Base-by-base conservation (phyloP, 2,888 invertebrate genomes). In the Leptopilina drosophilae region DNA sequence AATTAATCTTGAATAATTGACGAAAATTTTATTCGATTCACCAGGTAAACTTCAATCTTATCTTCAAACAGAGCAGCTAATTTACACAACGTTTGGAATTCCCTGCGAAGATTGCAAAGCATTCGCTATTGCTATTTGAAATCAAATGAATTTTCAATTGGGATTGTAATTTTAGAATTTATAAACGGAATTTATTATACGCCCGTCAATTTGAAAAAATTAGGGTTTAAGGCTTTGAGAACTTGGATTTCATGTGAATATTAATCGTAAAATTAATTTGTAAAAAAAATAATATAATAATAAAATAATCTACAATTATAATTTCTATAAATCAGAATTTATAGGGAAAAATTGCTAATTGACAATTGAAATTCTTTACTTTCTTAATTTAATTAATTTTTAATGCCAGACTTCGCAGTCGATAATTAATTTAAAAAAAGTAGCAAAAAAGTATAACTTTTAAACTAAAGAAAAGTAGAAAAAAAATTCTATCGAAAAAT, bases 81-180 rank as follows among this genome's bases (percentile, higher is more conserved):
- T 73, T 73, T 73, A 73, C 56, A 56, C 73, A 73, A 56, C 56
- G 73, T 73, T 56, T 73, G 56, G n/a, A 73, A 73, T 73, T 56
- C 56, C n/a, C 73, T 56, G 53, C 56, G 33, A 56, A 73, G 73
- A 73, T 56, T 73, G 73, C n/a, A n/a, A 56, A 73, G 33, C 33
- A 73, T 53, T 33, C 53, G 69, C 33, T 73, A 56, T 12, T 62
- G 62, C 53, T 33, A 3, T 73, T 56, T 53, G 14, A 73, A 73
- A 73, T 73, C 69, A 56, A 73, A 56, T 73, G 69, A 73, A 73
- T 73, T 73, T 26, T n/a, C 14, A 53, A 73, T 53, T 56, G 33
- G 49, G 12, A n/a, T 33, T 33, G 33, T 33, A 26, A 8, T 56
- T 73, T 56, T 9, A 8, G 53, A 5, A 73, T 56, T 73, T 56